Conservation (phyloP, 2,888 invertebrate species). For the Scaptodrosophila latifasciaeformis region DNA sequence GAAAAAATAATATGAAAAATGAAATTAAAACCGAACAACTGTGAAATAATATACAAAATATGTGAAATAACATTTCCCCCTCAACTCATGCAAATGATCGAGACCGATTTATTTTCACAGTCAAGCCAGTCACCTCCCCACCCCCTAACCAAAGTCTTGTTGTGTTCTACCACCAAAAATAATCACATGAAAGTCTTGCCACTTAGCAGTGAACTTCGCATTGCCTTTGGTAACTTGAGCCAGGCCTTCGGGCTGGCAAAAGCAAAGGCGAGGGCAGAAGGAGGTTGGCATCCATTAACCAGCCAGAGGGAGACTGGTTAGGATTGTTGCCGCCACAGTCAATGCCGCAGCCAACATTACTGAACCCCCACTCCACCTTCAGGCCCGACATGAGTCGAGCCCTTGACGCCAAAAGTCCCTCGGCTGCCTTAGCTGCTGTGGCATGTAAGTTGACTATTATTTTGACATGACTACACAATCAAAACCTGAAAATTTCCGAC, state of each 20-base stretch:
- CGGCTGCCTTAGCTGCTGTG: conserved; percentile 51
- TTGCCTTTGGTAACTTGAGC: conserved; percentile 21
- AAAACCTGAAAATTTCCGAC: conserved; percentile 66
- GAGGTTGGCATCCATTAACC: neutral
- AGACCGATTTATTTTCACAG: neutral
- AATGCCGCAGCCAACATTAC: too few species aligned
- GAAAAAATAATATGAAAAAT: neutral
- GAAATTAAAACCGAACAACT: conserved; percentile 19
- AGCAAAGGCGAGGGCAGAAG: neutral
- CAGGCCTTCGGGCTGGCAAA: neutral
- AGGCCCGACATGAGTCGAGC: too few species aligned
- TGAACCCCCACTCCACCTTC: too few species aligned
- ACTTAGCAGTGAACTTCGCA: conserved; percentile 43
- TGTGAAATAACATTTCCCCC: conserved; percentile 59
- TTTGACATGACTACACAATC: conserved; percentile 71
- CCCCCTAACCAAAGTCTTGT: too few species aligned
- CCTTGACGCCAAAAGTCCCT: too few species aligned
- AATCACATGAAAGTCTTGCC: conserved; percentile 48
- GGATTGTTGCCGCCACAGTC: conserved; percentile 13
- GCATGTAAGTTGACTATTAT: conserved; percentile 72
- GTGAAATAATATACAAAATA: conserved; percentile 64
- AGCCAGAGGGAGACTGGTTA: neutral
- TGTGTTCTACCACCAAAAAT: neutral
- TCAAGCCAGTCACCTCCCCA: neutral
- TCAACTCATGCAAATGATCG: conserved; percentile 51